These are phyloP conservation scores for Myiopsitta monachus DNA, from an alignment of 2,113 vertebrate species.

Conservation along the genomic window DNA sequence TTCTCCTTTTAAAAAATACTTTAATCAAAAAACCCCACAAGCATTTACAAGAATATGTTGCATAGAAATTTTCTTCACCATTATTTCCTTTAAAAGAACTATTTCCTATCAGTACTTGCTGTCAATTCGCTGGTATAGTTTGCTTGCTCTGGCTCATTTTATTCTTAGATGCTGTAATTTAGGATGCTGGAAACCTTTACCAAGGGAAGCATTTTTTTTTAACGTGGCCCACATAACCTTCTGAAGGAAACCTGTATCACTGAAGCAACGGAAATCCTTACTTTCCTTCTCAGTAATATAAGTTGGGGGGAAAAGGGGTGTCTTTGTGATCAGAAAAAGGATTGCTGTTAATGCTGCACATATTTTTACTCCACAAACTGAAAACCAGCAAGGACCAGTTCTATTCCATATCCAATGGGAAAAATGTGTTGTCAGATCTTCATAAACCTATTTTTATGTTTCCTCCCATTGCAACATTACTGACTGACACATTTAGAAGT, in stretches of 20 bases:
- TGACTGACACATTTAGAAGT: background rate
- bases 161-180: background rate
- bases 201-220: background rate
- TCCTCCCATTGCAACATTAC: background rate
- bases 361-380: background rate
- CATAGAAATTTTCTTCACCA: background rate
- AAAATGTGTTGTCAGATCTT: background rate
- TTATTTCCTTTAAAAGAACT: background rate
- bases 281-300: background rate
- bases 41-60: background rate
- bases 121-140: background rate
- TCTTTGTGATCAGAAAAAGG: background rate
- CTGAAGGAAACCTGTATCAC: background rate
- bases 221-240: background rate
- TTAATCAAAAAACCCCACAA: background rate
- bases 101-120: background rate
- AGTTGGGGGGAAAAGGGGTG: accelerated
- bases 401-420: background rate
- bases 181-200: background rate
- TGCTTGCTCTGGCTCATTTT: background rate
- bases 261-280: background rate
- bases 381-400: background rate
- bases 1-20: background rate
- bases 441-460: background rate
- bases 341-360: background rate